These are phyloP conservation scores for Pluvianellus socialis DNA, from an alignment of 2,113 vertebrate species.

Conservation along the genomic window DNA sequence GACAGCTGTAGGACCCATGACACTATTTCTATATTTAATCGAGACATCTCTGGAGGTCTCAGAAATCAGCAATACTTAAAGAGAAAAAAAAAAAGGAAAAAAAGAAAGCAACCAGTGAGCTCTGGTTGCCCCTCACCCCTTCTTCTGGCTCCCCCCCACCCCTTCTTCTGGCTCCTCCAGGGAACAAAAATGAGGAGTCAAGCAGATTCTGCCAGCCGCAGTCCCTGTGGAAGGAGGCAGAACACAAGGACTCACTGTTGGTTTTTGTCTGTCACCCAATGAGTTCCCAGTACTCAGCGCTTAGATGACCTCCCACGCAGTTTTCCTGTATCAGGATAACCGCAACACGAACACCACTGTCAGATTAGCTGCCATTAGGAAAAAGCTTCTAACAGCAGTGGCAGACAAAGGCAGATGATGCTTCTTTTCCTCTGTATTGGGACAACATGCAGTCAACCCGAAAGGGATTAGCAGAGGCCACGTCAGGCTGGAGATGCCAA, in stretches of 20 bases:
- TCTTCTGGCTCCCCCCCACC: rapidly evolving
- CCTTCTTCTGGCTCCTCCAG: not conserved
- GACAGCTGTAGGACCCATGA: not conserved
- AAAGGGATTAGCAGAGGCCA: not conserved
- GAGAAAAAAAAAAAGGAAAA: too few relatives aligned
- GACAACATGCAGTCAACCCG: not conserved
- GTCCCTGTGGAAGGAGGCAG: not conserved
- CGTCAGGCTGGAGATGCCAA: not conserved
- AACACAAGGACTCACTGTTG: rapidly evolving
- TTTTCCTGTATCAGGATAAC: not conserved
- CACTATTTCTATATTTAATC: not conserved
- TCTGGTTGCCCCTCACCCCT: not conserved
- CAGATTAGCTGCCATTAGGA: rapidly evolving
- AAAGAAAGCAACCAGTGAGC: not conserved
- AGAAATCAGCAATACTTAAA: not conserved
- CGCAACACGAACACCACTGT: rapidly evolving
- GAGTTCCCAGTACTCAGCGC: not conserved
- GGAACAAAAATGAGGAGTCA: not conserved
- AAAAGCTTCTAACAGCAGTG: not conserved
- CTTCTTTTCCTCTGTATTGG: not conserved
- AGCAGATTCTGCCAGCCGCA: rapidly evolving
- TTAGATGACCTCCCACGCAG: not conserved
- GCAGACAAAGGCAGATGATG: not conserved
- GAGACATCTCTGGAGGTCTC: not conserved
- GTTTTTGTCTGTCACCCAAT: not conserved